Evolutionary conservation across 2,113 vertebrate genomes (phyloP), one percentile per base, ranked within the genome.

Genomic region (Prunella fulvescens): DNA sequence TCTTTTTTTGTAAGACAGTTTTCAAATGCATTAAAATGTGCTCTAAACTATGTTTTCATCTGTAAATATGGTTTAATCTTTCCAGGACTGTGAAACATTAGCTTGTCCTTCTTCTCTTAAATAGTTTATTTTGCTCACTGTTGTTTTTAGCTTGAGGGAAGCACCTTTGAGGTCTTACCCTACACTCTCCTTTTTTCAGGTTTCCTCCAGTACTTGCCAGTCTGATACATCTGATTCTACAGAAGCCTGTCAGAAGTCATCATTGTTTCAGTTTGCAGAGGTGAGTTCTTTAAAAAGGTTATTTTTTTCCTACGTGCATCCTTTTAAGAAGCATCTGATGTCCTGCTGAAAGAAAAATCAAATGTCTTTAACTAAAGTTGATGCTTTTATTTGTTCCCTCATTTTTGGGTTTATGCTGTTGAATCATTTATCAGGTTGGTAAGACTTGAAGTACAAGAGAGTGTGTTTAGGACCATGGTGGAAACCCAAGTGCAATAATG

Each of bases 251-350:
- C 98, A 98, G 82, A 98, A 98, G 78, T 98, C 98, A 25, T 98
- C 98, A 35, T 95, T 98, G 81, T 98, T 99, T 96, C 98, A 98
- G 70, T 98, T 98, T 93, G 98, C 98, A 70, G 99, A 99, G 98
- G 99, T 99, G 97, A 83, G 94, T 70, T 74, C 45, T 69, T 74
- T 53, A 20, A 60, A 53, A 73, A 37, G 23, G 3, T 2, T 2
- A 0, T 61, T 65, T 18, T 39, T 50, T 90, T 69, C 35, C 37
- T 8, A 15, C 19, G 9, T 23, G 10, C 14, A 81, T 64, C 12
- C 33, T 50, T 81, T 57, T 33, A 33, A 88, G 62, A 89, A 42
- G 18, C 9, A n/a, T 40, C 33, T 48, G 14, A 61, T 66, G 16
- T 47, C 77, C 33, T 56, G 9, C 23, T 93, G 62, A 78, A 77